Evolutionary conservation across 2,113 vertebrate species (phyloP).

Genomic region (Morone saxatilis): DNA sequence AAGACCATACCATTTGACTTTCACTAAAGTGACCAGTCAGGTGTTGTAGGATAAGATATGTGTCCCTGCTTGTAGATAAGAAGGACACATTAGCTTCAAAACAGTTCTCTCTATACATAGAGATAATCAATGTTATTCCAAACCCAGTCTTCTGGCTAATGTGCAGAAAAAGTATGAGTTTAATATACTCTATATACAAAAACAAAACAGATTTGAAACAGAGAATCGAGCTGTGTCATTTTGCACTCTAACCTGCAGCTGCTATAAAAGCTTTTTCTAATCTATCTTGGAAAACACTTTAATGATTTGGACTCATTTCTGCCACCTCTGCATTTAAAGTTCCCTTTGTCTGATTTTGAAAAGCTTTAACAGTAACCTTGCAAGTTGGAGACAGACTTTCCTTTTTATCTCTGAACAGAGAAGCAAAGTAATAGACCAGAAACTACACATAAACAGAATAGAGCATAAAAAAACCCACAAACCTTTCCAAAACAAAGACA

Average conservation of each 20-base stretch:
- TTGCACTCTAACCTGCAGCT: not conserved
- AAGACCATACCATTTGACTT: not conserved
- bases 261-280: not conserved
- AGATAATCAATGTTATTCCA: not conserved
- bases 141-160: not conserved
- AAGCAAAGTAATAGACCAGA: not conserved
- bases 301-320: not conserved
- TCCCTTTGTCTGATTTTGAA: not conserved
- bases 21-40: not conserved
- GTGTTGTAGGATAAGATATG: not conserved
- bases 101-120: not conserved
- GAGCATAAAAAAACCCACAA: not conserved
- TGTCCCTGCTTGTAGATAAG: not conserved
- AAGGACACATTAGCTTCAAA: not conserved
- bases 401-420: slow-evolving; percentile 14
- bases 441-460: not conserved
- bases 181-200: not conserved
- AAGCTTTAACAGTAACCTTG: slow-evolving; percentile 1
- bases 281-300: not conserved
- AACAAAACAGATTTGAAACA: not conserved
- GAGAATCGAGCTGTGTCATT: not conserved
- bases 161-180: not conserved
- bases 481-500: not conserved
- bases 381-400: not conserved
- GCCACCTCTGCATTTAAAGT: not conserved